Base-by-base conservation (phyloP, 2,797 vertebrate genomes). In the Clarias pachynema region DNA sequence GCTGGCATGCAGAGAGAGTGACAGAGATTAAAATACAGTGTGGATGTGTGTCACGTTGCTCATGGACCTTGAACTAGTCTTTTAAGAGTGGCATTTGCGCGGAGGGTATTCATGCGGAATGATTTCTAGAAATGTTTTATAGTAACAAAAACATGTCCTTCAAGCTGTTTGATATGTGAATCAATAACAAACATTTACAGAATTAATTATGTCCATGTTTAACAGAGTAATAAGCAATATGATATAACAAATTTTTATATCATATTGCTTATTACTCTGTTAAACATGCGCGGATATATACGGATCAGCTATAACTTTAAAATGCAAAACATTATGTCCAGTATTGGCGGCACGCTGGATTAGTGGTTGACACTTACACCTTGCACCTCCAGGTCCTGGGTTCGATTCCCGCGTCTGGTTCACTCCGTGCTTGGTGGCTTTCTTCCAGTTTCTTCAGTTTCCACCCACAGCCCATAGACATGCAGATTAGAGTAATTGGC, bases 11-110 rank as follows among this genome's bases (percentile, higher is more conserved):
- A 5, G 82, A 65, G n/a, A 84, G 69, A 26, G 69, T 15, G 81
- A 63, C 81, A 63, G 34, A 72, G 26, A 82, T 60, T 63, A 79
- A 79, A 26, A 79, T 79, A 15, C 77, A 26, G 59, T 20, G 31
- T 40, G 77, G 57, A 44, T 79, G 59, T 63, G 59, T 40, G 34
- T 44, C 15, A 65, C 37, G 7, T 14, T 66, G 40, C 49, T 40
- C 4, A 29, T 40, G 34, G 22, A 26, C 77, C 59, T 18, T 31
- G 34, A 44, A 9, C 59, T 18, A 15, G 34, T 37, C 57, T 79
- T 34, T 62, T 59, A 7, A 22, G 57, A 57, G 37, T 12, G n/a
- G 31, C 31, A 60, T 78, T 78, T n/a, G 57, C 4, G 7, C 22
- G 34, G 40, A 78, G 18, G 59, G 57, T 6, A 65, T 24, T 63